Base-by-base conservation (phyloP, 2,113 vertebrate genomes). In the Crotalus viridis region DNA sequence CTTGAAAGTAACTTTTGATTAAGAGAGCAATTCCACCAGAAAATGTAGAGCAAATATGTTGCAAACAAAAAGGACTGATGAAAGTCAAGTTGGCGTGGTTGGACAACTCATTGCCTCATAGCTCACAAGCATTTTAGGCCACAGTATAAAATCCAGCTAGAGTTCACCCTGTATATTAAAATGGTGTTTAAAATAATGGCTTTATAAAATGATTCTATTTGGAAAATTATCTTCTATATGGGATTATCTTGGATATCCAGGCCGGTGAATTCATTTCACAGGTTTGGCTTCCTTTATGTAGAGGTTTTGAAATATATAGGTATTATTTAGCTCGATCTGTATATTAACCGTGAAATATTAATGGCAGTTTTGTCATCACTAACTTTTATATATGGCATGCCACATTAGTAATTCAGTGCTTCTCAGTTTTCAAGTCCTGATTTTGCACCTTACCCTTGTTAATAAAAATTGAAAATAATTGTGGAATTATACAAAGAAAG, bases 381-480 rank as follows among this genome's bases (percentile, higher is more conserved):
- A 39, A 39, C 22, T 92, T 55, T 55, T 33, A 74, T 81, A n/a
- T 39, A 81, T 9, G 33, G 52, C 39, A 33, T 81, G 87, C 15
- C 54, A n/a, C 39, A 85, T 92, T 92, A 85, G 64, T 17, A 85
- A 92, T 56, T 92, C 64, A 51, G 54, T 92, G 57, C 24, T 85
- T 89, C 91, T 92, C 91, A 92, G 51, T 92, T 89, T 85, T 39
- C 52, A 81, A 26, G 55, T 57, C 87, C 57, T 85, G 52, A 85
- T 89, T 89, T 89, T 92, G 55, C 52, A 89, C 64, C 64, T 92
- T 69, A 24, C 85, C 52, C 61, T 59, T 85, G 54, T 92, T 92
- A 89, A 28, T 56, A 85, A 54, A 46, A 92, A 85, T 57, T 89
- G 52, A 92, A 92, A 92, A 57, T 89, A 57, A 57, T 92, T 51